phyloP scores from a whole-genome alignment of 2,113 vertebrate genomes.

The Pteropus alecto region DNA sequence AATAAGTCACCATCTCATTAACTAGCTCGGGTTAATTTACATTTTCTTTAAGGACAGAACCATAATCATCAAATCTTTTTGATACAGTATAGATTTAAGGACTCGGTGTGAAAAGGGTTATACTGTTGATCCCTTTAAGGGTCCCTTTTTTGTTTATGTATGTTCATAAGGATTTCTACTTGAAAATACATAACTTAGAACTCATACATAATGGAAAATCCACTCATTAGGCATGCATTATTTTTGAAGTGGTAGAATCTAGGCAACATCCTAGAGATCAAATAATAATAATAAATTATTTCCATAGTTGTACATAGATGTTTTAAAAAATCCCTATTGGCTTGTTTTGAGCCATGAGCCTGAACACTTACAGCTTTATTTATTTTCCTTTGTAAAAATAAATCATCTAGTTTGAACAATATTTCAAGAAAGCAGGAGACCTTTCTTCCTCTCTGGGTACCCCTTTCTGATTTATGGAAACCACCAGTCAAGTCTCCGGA shows the following conservation, averaged over 20 bases:
- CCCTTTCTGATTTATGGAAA: conserved; percentile 68
- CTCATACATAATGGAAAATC: neutral
- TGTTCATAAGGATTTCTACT: neutral
- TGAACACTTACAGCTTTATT: neutral
- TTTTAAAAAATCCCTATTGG: neutral
- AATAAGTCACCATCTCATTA: neutral
- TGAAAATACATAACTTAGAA: neutral
- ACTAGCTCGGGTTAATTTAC: neutral
- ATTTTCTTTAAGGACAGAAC: neutral
- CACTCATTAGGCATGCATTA: neutral
- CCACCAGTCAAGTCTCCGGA: conserved; percentile 73
- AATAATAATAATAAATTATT: neutral
- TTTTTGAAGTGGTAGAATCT: conserved; percentile 21
- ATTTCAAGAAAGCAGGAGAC: conserved; percentile 44
- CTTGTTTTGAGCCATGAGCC: conserved; percentile 3
- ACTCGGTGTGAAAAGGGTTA: neutral
- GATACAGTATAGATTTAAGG: neutral
- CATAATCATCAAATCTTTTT: neutral
- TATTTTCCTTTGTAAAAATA: conserved; percentile 58
- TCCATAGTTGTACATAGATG: neutral
- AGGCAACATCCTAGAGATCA: neutral
- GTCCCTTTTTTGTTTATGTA: neutral
- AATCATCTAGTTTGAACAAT: conserved; percentile 22
- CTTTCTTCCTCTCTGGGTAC: conserved; percentile 46
- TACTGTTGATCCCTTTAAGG: neutral